A percentile compares a stretch with the other conserved stretches of the same genome.
These are phyloP conservation scores for Pseudochromis fuscus DNA, from an alignment of 2,797 vertebrate genomes.

Conservation along the genomic window DNA sequence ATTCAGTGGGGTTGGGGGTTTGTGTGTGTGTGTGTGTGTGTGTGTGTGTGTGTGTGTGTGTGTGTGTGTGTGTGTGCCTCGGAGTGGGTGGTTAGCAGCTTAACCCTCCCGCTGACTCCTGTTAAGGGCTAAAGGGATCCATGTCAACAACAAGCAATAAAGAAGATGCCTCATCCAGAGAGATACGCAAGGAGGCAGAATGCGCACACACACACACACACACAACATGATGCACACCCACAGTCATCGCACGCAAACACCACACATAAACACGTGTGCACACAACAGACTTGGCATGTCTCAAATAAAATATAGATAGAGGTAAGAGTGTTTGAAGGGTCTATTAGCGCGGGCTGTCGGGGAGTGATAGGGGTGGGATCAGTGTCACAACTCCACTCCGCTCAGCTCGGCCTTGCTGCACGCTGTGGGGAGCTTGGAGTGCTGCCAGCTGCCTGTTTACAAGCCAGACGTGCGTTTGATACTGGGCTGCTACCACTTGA, in stretches of 20 bases:
- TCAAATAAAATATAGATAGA: constrained; percentile 86
- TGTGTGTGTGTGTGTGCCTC: constrained; percentile 35
- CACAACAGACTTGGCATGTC: constrained; percentile 72
- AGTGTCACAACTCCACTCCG: constrained; percentile 76
- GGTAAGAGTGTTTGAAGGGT: constrained; percentile 84
- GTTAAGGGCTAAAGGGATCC: constrained; percentile 85
- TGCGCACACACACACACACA: constrained; percentile 38
- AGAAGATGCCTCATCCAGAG: constrained; percentile 78
- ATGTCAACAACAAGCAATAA: constrained; percentile 85
- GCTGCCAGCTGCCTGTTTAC: constrained; percentile 84
- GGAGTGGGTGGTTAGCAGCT: constrained; percentile 78
- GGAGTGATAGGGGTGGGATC: constrained; percentile 79
- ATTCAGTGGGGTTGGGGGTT: constrained; percentile 26
- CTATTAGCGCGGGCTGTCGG: constrained; percentile 81
- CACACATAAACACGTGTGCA: constrained; percentile 54
- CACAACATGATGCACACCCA: constrained; percentile 56
- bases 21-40: constrained; percentile 30
- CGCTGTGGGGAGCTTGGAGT: constrained; percentile 74
- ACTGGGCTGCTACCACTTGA: constrained; percentile 72
- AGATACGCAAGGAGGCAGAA: constrained; percentile 47
- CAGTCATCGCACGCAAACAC: constrained; percentile 47
- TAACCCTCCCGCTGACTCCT: constrained; percentile 79
- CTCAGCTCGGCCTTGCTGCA: constrained; percentile 59
- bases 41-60: constrained; percentile 39
- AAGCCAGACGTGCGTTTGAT: constrained; percentile 78